Evolutionary conservation across 2,888 invertebrate species (phyloP).

Genomic region (Archips xylosteana): DNA sequence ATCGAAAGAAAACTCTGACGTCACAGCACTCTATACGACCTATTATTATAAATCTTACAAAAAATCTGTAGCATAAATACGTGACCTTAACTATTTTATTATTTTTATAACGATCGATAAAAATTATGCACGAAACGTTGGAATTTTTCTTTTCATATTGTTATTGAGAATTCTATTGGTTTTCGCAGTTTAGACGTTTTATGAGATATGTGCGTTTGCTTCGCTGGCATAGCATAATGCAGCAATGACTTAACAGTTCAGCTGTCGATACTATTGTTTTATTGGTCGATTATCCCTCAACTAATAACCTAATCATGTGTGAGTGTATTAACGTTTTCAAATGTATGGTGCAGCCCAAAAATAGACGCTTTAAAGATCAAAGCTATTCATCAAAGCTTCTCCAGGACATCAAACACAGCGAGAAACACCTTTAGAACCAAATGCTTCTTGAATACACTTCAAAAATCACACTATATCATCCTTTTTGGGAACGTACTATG

Average conservation of each 20-base stretch:
- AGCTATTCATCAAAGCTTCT: conserved; percentile 63
- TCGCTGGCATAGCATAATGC: conserved; percentile 67
- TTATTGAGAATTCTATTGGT: not conserved
- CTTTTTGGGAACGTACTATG: conserved; percentile 45
- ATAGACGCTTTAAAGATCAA: conserved; percentile 62
- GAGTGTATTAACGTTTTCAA: conserved; percentile 53
- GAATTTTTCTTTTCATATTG: not conserved
- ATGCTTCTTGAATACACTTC: conserved; percentile 44
- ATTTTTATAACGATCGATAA: conserved; percentile 16
- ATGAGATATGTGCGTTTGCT: not conserved
- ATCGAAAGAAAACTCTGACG: conserved; percentile 59
- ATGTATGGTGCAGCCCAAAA: conserved; percentile 63
- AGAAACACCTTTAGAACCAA: conserved; percentile 45
- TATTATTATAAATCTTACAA: conserved; percentile 35
- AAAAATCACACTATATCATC: conserved; percentile 65
- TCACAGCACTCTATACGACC: conserved; percentile 52
- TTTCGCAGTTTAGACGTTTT: not conserved
- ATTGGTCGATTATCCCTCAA: conserved; percentile 37
- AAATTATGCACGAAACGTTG: conserved; percentile 14
- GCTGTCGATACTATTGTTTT: conserved; percentile 15
- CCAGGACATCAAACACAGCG: conserved; percentile 29
- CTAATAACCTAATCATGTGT: conserved; percentile 47
- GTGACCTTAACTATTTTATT: conserved; percentile 40
- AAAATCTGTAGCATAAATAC: conserved; percentile 48
- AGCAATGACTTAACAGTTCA: conserved; percentile 59